Base-by-base conservation (phyloP, 2,888 invertebrate species). In the Drosophila trichaetosa region DNA sequence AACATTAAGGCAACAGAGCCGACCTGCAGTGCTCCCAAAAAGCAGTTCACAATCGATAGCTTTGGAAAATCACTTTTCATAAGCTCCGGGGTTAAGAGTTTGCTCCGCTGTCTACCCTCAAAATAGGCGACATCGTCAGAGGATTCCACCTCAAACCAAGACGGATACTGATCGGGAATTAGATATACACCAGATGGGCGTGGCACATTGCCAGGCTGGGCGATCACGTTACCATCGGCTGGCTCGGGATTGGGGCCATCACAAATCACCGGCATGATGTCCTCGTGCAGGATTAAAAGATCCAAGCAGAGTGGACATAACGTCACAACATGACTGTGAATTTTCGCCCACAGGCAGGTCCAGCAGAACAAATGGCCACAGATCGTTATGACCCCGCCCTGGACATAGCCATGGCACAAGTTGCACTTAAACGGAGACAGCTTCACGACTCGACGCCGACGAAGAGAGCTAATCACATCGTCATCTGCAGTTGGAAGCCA, bases 311-410 rank as follows among this genome's bases (percentile, higher is more conserved):
- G 18, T 1, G 87, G 82, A 42, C 85, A 89, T 7, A 16, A 11
- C 0, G 76, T 42, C 3, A 3, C 0, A 2, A 0, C 2, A 0
- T 2, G 11, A 1, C 5, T 2, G 8, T 38, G 16, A 24, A 79
- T 18, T 0, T 54, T n/a, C 16, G 74, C 57, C 80, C 84, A 89
- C 36, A 85, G 31, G n/a, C 85, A 85, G 2, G 46, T 21, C 89
- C 87, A 85, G 54, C 85, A 85, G 24, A 58, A 85, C 2, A 89
- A 24, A 27, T 85, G 89, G 0, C 85, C 85, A 27, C 85, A 85
- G 27, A 87, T 74, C 5, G 87, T 78, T 4, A 89, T 62, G 13
- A 87, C 87, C 0, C 62, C 89, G 0, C 58, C 56, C 0, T 71
- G 59, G 0, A 77, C 59, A n/a, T 61, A 57, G 2, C 52, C 16